Percentiles rank a stretch among this genome's conserved stretches.
Evolutionary conservation across 2,113 vertebrate genomes (phyloP).

Genomic region (Cygnus buccinator): DNA sequence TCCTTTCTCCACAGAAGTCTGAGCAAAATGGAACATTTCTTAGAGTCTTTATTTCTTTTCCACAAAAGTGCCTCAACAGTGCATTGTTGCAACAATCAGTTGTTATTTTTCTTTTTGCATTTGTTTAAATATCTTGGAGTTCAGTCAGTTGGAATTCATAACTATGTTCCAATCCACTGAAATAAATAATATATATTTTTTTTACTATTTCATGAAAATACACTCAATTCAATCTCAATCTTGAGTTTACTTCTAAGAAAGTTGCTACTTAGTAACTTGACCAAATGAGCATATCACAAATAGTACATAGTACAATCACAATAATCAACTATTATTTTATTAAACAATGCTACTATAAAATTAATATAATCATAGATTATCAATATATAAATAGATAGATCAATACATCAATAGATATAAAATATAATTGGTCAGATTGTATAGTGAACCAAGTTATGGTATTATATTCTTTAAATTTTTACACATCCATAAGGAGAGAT

Average conservation of each 20-base stretch:
- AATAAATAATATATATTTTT: background rate
- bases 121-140: background rate
- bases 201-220: background rate
- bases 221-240: fast-evolving
- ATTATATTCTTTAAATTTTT: background rate
- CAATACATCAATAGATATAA: background rate
- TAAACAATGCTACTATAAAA: background rate
- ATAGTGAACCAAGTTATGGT: background rate
- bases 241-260: background rate
- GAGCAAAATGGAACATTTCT: background rate
- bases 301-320: background rate
- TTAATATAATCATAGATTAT: background rate
- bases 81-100: background rate
- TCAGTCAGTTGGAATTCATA: background rate
- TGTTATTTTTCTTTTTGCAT: background rate
- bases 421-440: background rate
- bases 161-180: background rate
- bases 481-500: background rate
- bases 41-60: background rate
- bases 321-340: background rate
- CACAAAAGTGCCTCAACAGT: background rate
- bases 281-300: background rate
- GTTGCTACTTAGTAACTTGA: background rate
- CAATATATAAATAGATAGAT: too few relatives aligned
- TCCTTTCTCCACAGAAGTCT: fast-evolving